Conservation (phyloP, 37 sponge, comb jelly and placozoan genomes). For the Beroe forskalii region DNA sequence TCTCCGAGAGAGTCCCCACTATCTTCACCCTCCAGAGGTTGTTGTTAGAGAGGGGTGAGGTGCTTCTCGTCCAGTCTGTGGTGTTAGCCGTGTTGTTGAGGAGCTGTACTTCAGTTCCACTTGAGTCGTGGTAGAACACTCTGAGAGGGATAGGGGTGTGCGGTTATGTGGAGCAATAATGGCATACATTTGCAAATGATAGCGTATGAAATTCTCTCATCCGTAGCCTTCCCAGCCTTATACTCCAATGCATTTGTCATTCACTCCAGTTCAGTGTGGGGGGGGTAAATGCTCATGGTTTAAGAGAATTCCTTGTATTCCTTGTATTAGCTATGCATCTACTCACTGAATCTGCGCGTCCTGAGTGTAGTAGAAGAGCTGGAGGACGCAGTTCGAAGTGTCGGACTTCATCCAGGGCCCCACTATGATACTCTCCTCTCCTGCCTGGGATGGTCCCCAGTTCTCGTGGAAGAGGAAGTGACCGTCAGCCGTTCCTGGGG, state of each 20-base stretch:
- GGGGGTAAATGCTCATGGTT: too few relatives aligned
- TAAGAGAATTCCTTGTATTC: too few relatives aligned
- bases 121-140: conserved; percentile 56
- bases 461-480: conserved; percentile 66
- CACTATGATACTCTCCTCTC: conserved; percentile 1
- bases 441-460: conserved; percentile 45
- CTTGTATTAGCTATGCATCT: too few relatives aligned
- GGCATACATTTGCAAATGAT: too few relatives aligned
- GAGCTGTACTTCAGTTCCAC: not conserved
- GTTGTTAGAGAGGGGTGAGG: conserved; percentile 7
- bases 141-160: conserved; percentile 8
- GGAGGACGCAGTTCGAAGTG: conserved; percentile 22
- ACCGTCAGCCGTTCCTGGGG: conserved; percentile 26
- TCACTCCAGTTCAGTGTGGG: too few relatives aligned
- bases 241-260: too few relatives aligned
- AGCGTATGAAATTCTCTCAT: too few relatives aligned
- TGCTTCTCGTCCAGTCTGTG: conserved; percentile 19
- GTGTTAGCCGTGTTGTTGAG: conserved; percentile 2
- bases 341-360: conserved; percentile 54
- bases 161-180: too few relatives aligned
- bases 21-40: conserved; percentile 44
- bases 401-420: conserved; percentile 55
- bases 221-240: too few relatives aligned
- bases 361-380: conserved; percentile 16
- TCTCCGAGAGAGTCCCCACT: conserved; percentile 9